Evolutionary conservation across 1,140 invertebrate species (phyloP).

Genomic region (Uloborus diversus): DNA sequence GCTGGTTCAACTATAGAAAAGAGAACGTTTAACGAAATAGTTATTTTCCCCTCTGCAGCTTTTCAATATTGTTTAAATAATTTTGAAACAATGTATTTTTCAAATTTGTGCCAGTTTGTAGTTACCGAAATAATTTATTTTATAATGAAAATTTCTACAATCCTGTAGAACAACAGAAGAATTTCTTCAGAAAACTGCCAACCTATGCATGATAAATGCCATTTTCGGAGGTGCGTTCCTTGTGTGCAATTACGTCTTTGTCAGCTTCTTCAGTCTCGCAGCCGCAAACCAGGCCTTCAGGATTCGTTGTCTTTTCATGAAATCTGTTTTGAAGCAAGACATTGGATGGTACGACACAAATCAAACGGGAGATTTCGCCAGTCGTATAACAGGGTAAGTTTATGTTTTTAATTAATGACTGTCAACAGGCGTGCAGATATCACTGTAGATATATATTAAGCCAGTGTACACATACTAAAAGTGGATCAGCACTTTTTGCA

Average conservation of each 20-base stretch:
- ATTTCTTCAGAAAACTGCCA: background rate
- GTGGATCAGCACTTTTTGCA: no score
- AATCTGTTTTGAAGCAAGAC: conserved; percentile 72
- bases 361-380: conserved; percentile 82
- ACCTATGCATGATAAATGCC: conserved; percentile 4
- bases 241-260: conserved; percentile 71
- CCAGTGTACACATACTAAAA: no score
- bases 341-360: conserved; percentile 86
- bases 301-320: conserved; percentile 63
- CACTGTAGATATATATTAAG: background rate
- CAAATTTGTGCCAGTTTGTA: no score
- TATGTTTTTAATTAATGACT: background rate
- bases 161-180: background rate
- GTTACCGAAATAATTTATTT: no score
- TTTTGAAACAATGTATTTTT: no score
- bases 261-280: conserved; percentile 74
- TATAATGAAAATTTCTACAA: no score
- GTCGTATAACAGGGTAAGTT: conserved; percentile 81
- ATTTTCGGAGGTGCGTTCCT: conserved; percentile 61
- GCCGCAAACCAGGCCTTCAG: conserved; percentile 72
- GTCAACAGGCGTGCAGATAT: background rate
- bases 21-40: no score
- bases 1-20: no score
- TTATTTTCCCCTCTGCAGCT: no score
- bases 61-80: no score